These are phyloP conservation scores for Rhopalosiphum padi DNA, from an alignment of 1,140 invertebrate species.

Conservation along the genomic window DNA sequence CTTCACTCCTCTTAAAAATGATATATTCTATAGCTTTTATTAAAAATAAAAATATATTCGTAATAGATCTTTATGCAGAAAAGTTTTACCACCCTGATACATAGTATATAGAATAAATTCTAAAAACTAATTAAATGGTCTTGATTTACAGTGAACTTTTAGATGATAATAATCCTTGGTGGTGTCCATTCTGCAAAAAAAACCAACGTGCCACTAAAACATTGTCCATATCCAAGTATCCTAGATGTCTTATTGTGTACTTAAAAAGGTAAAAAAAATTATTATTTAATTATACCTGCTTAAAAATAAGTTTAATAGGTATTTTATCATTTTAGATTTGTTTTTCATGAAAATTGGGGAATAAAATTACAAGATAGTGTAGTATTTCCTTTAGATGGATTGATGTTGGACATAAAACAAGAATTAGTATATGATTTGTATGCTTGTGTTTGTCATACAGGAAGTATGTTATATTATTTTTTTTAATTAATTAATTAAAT, in stretches of 20 bases:
- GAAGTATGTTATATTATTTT: slow-evolving; percentile 66
- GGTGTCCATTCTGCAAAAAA: slow-evolving; percentile 72
- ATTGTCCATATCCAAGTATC: slow-evolving; percentile 74
- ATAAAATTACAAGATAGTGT: slow-evolving; percentile 76
- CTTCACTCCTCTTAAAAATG: not conserved
- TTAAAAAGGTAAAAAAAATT: slow-evolving; percentile 69
- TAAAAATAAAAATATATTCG: not conserved
- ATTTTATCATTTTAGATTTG: slow-evolving; percentile 68
- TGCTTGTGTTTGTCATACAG: slow-evolving; percentile 76
- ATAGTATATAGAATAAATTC: not conserved
- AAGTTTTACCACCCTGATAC: not conserved
- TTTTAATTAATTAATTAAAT: no score
- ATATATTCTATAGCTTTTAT: not conserved
- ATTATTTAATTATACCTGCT: not conserved
- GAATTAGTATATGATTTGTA: slow-evolving; percentile 71
- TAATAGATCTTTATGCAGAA: not conserved
- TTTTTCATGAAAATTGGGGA: slow-evolving; percentile 74
- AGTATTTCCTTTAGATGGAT: slow-evolving; percentile 70
- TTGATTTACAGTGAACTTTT: slow-evolving; percentile 69
- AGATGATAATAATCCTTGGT: slow-evolving; percentile 77
- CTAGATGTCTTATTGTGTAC: slow-evolving; percentile 76
- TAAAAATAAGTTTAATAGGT: not conserved
- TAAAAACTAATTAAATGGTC: slow-evolving; percentile 7
- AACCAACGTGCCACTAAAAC: slow-evolving; percentile 77
- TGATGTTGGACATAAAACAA: slow-evolving; percentile 61